Conservation (phyloP, 2,888 invertebrate genomes). For the Adelognathus sp. region DNA sequence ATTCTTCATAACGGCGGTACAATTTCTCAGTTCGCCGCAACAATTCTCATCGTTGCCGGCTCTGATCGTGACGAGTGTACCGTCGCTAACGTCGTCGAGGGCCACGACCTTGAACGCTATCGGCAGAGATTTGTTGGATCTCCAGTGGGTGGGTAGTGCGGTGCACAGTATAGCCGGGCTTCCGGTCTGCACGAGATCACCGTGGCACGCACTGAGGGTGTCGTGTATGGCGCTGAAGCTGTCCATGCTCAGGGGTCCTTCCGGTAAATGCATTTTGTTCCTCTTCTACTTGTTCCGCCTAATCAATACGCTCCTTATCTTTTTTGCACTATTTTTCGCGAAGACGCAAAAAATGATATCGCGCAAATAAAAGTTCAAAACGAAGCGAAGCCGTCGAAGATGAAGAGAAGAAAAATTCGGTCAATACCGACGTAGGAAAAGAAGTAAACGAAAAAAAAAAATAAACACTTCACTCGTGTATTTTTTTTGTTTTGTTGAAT, state of each 20-base stretch:
- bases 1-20: slow-evolving; percentile 97
- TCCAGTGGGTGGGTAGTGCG: slow-evolving; percentile 96
- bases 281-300: not conserved
- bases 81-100: slow-evolving; percentile 96
- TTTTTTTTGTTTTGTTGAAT: not conserved
- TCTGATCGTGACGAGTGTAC: slow-evolving; percentile 95
- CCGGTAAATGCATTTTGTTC: slow-evolving; percentile 86
- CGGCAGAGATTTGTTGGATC: slow-evolving; percentile 98
- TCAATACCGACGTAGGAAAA: not conserved
- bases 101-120: slow-evolving; percentile 98
- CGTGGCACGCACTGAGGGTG: slow-evolving; percentile 93
- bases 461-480: not conserved
- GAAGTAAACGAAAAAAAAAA: not conserved
- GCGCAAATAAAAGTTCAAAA: not conserved
- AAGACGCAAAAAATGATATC: not conserved
- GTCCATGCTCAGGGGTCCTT: slow-evolving; percentile 87
- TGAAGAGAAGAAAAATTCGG: not conserved
- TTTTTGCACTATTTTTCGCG: not conserved
- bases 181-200: slow-evolving; percentile 96
- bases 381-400: not conserved
- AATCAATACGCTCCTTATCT: not conserved
- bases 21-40: slow-evolving; percentile 96
- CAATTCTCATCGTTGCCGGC: slow-evolving; percentile 99
- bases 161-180: slow-evolving; percentile 98
- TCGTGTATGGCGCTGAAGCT: slow-evolving; percentile 90